phyloP scores from a whole-genome alignment of 2,888 invertebrate species.

The Argyra leucocephala region DNA sequence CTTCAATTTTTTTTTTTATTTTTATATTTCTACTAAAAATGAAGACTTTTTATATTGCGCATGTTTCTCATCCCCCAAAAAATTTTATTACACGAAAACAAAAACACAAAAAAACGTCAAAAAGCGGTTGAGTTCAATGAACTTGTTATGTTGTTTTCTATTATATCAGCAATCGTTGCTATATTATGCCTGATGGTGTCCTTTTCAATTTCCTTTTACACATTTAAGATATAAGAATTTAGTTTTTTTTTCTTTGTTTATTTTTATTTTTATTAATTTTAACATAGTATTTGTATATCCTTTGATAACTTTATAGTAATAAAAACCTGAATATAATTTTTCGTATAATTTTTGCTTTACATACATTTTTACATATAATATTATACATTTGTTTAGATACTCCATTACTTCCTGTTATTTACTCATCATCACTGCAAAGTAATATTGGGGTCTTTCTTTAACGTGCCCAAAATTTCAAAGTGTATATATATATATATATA shows the following conservation, averaged over 20 bases:
- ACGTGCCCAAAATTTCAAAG: background rate
- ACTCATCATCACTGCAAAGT: background rate
- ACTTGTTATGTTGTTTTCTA: background rate
- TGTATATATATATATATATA: background rate
- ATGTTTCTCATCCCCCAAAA: background rate
- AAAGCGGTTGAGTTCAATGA: constrained; percentile 1
- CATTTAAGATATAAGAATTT: no score
- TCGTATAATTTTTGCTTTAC: no score
- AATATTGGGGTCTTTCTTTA: background rate
- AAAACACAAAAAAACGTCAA: background rate
- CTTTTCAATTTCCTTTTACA: background rate
- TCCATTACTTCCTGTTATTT: background rate
- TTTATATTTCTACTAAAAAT: background rate
- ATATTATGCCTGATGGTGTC: background rate
- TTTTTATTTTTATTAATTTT: no score
- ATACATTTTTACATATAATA: no score
- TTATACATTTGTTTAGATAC: no score
- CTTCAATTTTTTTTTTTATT: background rate
- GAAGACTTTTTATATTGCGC: background rate
- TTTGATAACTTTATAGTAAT: background rate
- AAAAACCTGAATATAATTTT: background rate
- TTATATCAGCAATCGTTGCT: background rate
- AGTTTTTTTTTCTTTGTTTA: no score
- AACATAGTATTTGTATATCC: background rate
- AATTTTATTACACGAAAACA: background rate